Base-by-base conservation (phyloP, 2,113 vertebrate genomes). In the Oryzias celebensis region DNA sequence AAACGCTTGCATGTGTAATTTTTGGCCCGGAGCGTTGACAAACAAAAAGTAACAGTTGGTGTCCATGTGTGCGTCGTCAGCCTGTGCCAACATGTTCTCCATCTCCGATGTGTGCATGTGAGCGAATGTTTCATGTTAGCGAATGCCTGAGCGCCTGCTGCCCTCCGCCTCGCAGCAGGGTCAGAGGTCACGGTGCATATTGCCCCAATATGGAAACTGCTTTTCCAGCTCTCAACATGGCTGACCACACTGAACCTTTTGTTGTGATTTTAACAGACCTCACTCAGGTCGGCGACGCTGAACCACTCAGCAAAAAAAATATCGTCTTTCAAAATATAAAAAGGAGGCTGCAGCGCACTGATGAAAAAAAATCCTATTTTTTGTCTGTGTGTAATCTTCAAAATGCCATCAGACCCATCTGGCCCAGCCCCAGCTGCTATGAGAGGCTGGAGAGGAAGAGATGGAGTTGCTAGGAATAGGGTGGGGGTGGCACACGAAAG, bases 1-100 rank as follows among this genome's bases (percentile, higher is more conserved):
- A 88, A 90, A 85, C 20, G 81, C 78, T 78, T 73, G 83, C 84
- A 87, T 84, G 84, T 87, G 87, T 86, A 83, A 84, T 84, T 87
- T 82, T 68, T 86, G 80, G 79, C 78, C 77, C 36, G 16, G 26
- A 68, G 83, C 80, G 51, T 71, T 66, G 76, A 83, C 15, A 54
- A 85, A 82, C 17, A n/a, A 85, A 84, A 73, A 81, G 84, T 87
- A 85, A 85, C 82, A 83, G 84, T 85, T 88, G 82, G 82, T 83
- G 68, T 76, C 82, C 77, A 82, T 89, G 84, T 87, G 81, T 77
- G 78, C 47, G 14, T 65, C 41, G 60, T 58, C 65, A 17, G 52
- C 79, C 71, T 81, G 70, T 84, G 80, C 80, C 83, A 87, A 70
- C 73, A 44, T 71, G 77, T 62, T 82, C 67, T 65, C 56, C 63